phyloP scores from a whole-genome alignment of 2,797 vertebrate genomes.

The Mastacembelus armatus region DNA sequence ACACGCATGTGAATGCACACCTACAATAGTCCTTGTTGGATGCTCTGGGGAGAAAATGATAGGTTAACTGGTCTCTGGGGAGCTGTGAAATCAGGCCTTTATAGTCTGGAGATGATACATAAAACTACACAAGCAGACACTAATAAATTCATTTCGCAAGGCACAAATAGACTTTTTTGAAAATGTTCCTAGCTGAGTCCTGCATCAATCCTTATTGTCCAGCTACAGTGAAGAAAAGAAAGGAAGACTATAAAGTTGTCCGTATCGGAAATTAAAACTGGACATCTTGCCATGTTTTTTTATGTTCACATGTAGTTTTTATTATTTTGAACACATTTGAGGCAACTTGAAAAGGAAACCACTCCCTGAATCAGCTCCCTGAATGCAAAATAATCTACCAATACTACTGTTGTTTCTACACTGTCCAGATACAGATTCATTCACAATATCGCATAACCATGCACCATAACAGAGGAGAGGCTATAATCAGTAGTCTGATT shows the following conservation, averaged over 20 bases:
- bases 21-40: conserved; percentile 38
- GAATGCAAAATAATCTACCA: no score
- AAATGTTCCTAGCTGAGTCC: neutral
- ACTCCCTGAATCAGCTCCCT: no score
- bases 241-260: neutral
- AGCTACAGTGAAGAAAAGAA: neutral
- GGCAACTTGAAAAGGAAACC: no score
- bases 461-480: no score
- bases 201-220: neutral
- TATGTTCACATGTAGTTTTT: no score
- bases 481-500: no score
- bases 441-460: no score
- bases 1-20: conserved; percentile 33
- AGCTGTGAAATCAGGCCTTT: conserved; percentile 56
- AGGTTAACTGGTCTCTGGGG: conserved; percentile 74
- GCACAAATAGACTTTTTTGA: conserved; percentile 46
- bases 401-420: no score
- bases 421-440: no score
- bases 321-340: no score
- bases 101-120: conserved; percentile 53
- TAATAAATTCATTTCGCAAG: conserved; percentile 41
- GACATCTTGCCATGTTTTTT: no score
- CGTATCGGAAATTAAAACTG: neutral
- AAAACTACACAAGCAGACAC: conserved; percentile 44
- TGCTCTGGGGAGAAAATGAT: conserved; percentile 68